A percentile compares a stretch with the other conserved stretches of the same genome.
Evolutionary conservation across 2,113 vertebrate genomes (phyloP).

Genomic region (Oryzias celebensis): DNA sequence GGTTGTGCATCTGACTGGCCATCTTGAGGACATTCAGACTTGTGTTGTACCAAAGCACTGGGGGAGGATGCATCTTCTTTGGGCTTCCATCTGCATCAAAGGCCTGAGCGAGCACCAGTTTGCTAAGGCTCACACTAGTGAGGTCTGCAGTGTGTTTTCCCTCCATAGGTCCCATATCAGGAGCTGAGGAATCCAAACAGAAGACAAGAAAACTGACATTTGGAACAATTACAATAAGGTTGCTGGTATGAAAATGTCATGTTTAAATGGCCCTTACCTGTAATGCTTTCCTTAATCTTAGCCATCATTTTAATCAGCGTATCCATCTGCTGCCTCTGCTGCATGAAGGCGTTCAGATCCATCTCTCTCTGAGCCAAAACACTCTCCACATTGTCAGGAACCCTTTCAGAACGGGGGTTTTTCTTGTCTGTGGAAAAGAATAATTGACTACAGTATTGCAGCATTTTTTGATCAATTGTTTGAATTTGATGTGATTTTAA

Average conservation of each 20-base stretch:
- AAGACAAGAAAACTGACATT: not conserved
- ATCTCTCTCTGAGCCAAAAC: slow-evolving; percentile 66
- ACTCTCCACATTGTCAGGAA: slow-evolving; percentile 15
- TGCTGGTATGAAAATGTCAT: no score
- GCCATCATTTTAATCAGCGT: slow-evolving; percentile 75
- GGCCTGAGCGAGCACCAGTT: slow-evolving; percentile 54
- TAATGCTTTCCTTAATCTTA: slow-evolving; percentile 68
- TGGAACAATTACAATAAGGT: not conserved
- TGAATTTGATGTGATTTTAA: not conserved
- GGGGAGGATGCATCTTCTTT: not conserved
- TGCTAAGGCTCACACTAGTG: slow-evolving; percentile 36
- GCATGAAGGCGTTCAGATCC: slow-evolving; percentile 39
- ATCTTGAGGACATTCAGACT: slow-evolving; percentile 43
- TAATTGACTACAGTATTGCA: not conserved
- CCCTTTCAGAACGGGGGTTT: slow-evolving; percentile 3
- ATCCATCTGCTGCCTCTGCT: slow-evolving; percentile 50
- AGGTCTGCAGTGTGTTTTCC: slow-evolving; percentile 54
- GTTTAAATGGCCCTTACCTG: slow-evolving; percentile 48
- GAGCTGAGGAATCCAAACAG: slow-evolving; percentile 40
- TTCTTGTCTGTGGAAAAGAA: slow-evolving; percentile 56
- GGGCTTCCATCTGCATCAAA: slow-evolving; percentile 26
- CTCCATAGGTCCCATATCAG: slow-evolving; percentile 61
- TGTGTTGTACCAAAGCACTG: slow-evolving; percentile 54
- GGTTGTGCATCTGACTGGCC: slow-evolving; percentile 62
- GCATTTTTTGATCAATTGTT: not conserved